These are phyloP conservation scores for Lepidothrix coronata DNA, from an alignment of 2,113 vertebrate species.

Conservation along the genomic window DNA sequence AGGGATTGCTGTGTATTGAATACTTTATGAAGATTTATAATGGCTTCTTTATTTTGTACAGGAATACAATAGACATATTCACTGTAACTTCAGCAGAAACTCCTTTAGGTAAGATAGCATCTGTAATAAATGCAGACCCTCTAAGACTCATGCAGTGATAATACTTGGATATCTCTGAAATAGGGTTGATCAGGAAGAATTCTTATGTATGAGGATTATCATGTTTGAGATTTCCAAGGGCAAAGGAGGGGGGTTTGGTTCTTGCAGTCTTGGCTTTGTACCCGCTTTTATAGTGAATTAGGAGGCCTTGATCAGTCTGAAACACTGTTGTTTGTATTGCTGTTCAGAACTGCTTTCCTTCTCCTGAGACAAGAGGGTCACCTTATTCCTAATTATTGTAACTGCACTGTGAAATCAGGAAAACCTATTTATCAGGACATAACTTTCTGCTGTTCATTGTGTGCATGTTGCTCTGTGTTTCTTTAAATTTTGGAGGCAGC, in stretches of 20 bases:
- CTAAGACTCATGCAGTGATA: not conserved
- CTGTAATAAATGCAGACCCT: not conserved
- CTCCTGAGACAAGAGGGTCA: not conserved
- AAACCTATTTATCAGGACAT: not conserved
- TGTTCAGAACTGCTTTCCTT: not conserved
- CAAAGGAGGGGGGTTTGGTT: not conserved
- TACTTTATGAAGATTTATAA: conserved; percentile 17
- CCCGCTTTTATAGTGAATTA: not conserved
- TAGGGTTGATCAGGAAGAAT: not conserved
- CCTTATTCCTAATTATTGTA: not conserved
- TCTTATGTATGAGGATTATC: not conserved
- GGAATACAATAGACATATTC: not conserved
- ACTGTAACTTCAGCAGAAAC: not conserved
- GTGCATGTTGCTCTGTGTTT: not conserved
- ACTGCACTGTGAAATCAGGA: not conserved
- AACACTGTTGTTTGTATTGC: not conserved
- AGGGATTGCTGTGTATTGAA: conserved; percentile 13
- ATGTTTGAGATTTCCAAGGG: not conserved
- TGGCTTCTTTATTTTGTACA: not conserved
- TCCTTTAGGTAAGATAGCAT: not conserved
- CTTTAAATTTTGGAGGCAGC: not conserved
- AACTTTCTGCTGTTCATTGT: not conserved
- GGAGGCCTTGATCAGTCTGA: not conserved
- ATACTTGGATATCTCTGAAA: not conserved
- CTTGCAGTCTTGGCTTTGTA: not conserved